phyloP scores from a whole-genome alignment of 2,888 invertebrate genomes.

The Philaethria dido region DNA sequence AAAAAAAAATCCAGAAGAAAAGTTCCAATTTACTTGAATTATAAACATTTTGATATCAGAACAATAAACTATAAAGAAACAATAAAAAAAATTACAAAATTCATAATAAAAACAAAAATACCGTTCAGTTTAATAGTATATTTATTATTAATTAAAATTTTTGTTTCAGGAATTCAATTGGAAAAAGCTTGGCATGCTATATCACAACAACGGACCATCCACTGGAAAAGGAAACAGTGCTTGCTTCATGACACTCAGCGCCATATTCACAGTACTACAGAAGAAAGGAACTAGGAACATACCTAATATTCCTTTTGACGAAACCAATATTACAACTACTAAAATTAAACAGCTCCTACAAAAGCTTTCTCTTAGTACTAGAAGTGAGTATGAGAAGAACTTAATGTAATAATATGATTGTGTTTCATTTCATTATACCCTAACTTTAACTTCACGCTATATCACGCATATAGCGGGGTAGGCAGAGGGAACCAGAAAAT shows the following conservation, averaged over 20 bases:
- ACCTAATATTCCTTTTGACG: constrained; percentile 85
- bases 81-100: no score
- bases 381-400: constrained; percentile 85
- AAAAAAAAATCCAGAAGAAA: no score
- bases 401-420: constrained; percentile 26
- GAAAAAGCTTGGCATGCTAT: constrained; percentile 88
- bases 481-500: no score
- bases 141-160: background rate
- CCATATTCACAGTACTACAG: constrained; percentile 83
- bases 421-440: constrained; percentile 43
- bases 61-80: no score
- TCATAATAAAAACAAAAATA: no score
- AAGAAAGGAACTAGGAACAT: constrained; percentile 78
- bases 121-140: background rate
- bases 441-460: no score
- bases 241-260: constrained; percentile 90
- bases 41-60: no score
- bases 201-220: constrained; percentile 86
- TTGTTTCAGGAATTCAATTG: constrained; percentile 87
- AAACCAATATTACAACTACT: constrained; percentile 80
- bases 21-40: no score
- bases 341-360: constrained; percentile 84
- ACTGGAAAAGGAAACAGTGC: constrained; percentile 88
- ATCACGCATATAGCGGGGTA: no score
- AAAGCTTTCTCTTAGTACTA: constrained; percentile 84